These are phyloP conservation scores for Jaculus jaculus DNA, from an alignment of 2,113 vertebrate genomes.

Conservation along the genomic window DNA sequence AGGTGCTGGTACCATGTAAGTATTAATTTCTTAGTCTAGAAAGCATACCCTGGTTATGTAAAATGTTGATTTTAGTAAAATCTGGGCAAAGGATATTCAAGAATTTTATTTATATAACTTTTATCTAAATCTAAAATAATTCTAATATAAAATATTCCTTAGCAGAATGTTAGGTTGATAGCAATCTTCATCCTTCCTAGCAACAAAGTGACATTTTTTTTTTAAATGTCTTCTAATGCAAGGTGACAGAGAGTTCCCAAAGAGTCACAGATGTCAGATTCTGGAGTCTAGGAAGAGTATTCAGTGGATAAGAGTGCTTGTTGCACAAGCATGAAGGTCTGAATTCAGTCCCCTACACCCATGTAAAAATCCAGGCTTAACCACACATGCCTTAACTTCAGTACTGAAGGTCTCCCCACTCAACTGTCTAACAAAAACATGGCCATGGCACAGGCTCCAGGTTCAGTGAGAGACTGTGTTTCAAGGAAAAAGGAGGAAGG, in stretches of 20 bases:
- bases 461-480: too few relatives aligned
- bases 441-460: too few relatives aligned
- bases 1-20: background rate
- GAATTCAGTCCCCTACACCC: too few relatives aligned
- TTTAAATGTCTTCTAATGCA: background rate
- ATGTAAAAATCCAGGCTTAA: too few relatives aligned
- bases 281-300: too few relatives aligned
- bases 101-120: background rate
- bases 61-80: background rate
- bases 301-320: too few relatives aligned
- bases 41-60: background rate
- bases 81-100: background rate
- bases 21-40: background rate
- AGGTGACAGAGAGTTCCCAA: background rate
- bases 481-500: too few relatives aligned
- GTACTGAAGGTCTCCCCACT: too few relatives aligned
- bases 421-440: too few relatives aligned
- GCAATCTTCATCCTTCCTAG: background rate
- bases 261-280: background rate
- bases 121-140: slow-evolving; percentile 13
- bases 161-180: background rate
- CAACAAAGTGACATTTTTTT: background rate
- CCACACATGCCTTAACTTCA: too few relatives aligned
- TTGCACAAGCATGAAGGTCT: too few relatives aligned
- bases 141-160: background rate